Evolutionary conservation across 2,888 invertebrate species (phyloP), one percentile per base, ranked within the genome.

Genomic region (Agonopterix alstromeriana): DNA sequence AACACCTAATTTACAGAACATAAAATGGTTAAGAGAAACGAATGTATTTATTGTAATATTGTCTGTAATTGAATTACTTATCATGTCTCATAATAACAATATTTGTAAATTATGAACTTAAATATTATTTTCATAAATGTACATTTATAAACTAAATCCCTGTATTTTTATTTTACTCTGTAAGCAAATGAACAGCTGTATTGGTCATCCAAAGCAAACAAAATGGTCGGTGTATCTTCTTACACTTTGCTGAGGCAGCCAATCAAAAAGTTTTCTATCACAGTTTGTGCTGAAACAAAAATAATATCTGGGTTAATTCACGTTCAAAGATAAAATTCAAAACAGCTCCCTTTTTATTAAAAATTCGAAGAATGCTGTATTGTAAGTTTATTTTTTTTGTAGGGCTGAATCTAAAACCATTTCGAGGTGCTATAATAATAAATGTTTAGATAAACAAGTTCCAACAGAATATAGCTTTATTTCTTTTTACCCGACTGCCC

Each of bases 231-330:
- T 58, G 47, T 54, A 49, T 52, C 62, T 61, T 55, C 77, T 85
- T 70, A 89, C 71, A 86, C 82, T 73, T 88, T 89, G 73, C 85
- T 82, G 69, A 89, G 84, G 73, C 86, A 88, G 67, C 91, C 90
- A 61, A 93, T 90, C 61, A 93, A 82, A 77, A 91, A 92, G 76
- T 94, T 94, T 77, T 94, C 94, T 68, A 95, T 90, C 61, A 95
- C 93, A 59, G 94, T 92, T 90, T 94, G 94, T 35, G 94, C 93
- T 91, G 90, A 61, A 90, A 91, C 67, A 63, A 68, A 70, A 67
- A 38, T 36, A n/a, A n/a, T 36, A 36, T 2, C 27, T 27, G 27
- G 0, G 7, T 27, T 27, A 27, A 27, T 5, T 27, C 27, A 27
- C 5, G 5, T 27, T 27, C 27, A 7, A 27, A 5, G 7, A 27